Conservation (phyloP, 2,888 invertebrate genomes). For the Melieria omissa region DNA sequence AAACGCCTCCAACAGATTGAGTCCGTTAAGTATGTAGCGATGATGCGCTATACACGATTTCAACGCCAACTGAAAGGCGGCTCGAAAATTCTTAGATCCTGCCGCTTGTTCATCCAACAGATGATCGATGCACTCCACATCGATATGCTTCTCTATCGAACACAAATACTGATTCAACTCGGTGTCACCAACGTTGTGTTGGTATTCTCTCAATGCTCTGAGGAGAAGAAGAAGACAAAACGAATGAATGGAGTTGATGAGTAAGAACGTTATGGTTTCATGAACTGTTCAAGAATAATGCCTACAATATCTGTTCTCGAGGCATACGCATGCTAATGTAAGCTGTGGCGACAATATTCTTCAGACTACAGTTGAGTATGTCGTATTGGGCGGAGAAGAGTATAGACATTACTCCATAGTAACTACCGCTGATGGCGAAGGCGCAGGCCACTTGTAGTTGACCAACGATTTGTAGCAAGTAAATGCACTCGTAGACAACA, state of each 20-base stretch:
- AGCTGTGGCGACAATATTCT: slow-evolving; percentile 56
- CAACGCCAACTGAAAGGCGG: slow-evolving; percentile 50
- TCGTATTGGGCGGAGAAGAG: slow-evolving; percentile 60
- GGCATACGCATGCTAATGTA: slow-evolving; percentile 49
- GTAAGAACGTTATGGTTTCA: too few relatives aligned
- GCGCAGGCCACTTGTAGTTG: slow-evolving; percentile 60
- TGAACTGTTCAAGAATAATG: not conserved
- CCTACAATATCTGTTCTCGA: slow-evolving; percentile 46
- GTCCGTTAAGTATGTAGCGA: slow-evolving; percentile 54
- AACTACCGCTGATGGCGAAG: slow-evolving; percentile 55
- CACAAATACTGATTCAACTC: slow-evolving; percentile 55
- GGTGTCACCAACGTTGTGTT: slow-evolving; percentile 46
- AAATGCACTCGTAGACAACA: slow-evolving; percentile 51
- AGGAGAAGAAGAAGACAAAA: too few relatives aligned
- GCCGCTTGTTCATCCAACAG: not conserved
- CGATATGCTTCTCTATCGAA: slow-evolving; percentile 43
- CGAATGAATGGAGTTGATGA: too few relatives aligned
- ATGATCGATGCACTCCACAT: slow-evolving; percentile 16
- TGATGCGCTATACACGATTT: slow-evolving; percentile 59
- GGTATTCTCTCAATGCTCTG: slow-evolving; percentile 49
- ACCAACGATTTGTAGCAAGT: slow-evolving; percentile 59
- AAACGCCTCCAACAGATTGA: slow-evolving; percentile 59
- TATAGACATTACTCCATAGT: slow-evolving; percentile 59
- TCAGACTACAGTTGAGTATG: slow-evolving; percentile 57
- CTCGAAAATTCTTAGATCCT: slow-evolving; percentile 34